Base-by-base conservation (phyloP, 2,888 invertebrate species). In the Coelogynopora nodosa region DNA sequence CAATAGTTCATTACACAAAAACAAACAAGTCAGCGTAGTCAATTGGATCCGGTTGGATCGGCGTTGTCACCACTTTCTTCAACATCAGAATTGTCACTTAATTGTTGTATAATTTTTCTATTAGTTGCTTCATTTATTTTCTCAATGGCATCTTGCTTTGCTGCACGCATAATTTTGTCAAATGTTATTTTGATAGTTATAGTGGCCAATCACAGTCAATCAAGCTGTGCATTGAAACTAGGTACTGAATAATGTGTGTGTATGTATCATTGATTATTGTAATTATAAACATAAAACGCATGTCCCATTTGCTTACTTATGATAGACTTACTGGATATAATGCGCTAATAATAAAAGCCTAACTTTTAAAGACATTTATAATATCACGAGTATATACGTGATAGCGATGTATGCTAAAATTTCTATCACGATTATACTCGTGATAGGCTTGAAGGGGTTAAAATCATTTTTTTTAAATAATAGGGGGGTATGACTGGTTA, bases 1-100 rank as follows among this genome's bases (percentile, higher is more conserved):
- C 74, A 74, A 74, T 74, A 74, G 74, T 74, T 74, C 74, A 74
- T 74, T 26, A 74, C 74, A 74, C 74, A 74, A 74, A 74, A 74
- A 74, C 74, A 74, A 74, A 26, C 74, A 74, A 74, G 74, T 74
- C 74, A 74, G 74, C 27, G 74, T 74, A 74, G 74, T 74, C 74
- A 74, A 74, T 74, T 74, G 18, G 74, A 74, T 74, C 74, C 74
- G 74, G 18, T 26, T 74, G 5, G 23, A 26, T 74, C 74, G 23
- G 18, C 23, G 27, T 74, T 74, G 74, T 13, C 23, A 74, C 27
- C 74, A 74, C 27, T 74, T 74, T 74, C 74, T 74, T 74, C 74
- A 74, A 74, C 23, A 74, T 74, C 74, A 13, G 74, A 74, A 74
- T 74, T 74, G 74, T 74, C 27, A 26, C 23, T 74, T 74, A 23